Conservation (phyloP, 2,888 invertebrate species). For the Reticulitermes lucifugus region DNA sequence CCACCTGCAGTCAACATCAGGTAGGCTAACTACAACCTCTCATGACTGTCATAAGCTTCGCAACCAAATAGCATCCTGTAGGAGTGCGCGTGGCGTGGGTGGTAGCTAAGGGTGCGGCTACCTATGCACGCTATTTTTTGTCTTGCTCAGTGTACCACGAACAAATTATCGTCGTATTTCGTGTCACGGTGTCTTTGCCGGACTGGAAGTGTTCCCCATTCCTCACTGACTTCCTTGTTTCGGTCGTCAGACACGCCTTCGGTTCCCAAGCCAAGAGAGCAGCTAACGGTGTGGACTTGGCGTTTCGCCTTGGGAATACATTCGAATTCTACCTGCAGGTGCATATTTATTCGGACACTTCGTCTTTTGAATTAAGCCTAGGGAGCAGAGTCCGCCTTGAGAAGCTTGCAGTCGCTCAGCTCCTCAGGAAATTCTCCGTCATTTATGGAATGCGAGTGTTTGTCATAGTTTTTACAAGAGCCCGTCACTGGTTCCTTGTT, state of each 20-base stretch:
- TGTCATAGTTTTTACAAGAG: too few species aligned
- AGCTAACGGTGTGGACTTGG: too few species aligned
- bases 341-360: too few species aligned
- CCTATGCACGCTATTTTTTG: neutral
- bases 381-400: too few species aligned
- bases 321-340: too few species aligned
- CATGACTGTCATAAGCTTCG: neutral
- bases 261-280: neutral
- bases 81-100: neutral
- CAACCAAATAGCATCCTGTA: too few species aligned
- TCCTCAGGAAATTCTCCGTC: too few species aligned
- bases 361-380: too few species aligned
- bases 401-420: too few species aligned
- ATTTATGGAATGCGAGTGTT: too few species aligned
- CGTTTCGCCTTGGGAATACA: too few species aligned
- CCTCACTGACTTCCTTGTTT: neutral
- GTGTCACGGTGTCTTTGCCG: conserved; percentile 22
- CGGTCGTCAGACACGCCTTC: neutral
- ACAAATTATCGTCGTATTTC: conserved; percentile 23
- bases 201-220: conserved; percentile 11
- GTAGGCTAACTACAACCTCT: neutral
- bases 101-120: neutral
- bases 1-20: neutral
- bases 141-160: neutral
- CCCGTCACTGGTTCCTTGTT: too few species aligned